Evolutionary conservation across 2,888 invertebrate species (phyloP).

Genomic region (Iselma pallidipennis): DNA sequence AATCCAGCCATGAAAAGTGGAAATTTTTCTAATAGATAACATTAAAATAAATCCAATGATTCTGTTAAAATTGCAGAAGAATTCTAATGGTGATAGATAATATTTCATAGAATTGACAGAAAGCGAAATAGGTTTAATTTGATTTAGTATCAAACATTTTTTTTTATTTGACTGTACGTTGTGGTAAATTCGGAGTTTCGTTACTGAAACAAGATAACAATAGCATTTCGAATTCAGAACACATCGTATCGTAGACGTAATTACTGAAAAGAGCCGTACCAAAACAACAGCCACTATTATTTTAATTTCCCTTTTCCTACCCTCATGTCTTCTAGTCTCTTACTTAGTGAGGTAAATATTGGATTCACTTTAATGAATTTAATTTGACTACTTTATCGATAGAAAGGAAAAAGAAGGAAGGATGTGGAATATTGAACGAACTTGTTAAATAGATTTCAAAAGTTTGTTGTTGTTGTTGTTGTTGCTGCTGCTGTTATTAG

Average conservation of each 20-base stretch:
- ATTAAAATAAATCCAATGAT: too few species aligned
- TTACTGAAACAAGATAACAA: conserved; percentile 40
- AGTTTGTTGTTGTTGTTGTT: conserved; percentile 11
- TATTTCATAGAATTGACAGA: too few species aligned
- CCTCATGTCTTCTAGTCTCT: conserved; percentile 10
- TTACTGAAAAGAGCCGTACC: conserved; percentile 32
- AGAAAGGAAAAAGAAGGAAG: neutral
- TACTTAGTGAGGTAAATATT: conserved; percentile 31
- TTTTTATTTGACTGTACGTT: neutral
- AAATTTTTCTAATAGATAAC: too few species aligned
- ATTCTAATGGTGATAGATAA: too few species aligned
- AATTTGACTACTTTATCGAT: conserved; percentile 32
- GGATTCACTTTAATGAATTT: conserved; percentile 39
- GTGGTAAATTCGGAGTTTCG: neutral
- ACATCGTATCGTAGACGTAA: conserved; percentile 41
- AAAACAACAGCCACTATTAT: neutral
- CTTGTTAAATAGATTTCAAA: conserved; percentile 19
- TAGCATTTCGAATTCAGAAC: conserved; percentile 46
- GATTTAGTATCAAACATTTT: neutral
- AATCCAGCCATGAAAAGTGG: too few species aligned
- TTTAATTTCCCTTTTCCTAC: neutral
- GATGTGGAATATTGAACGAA: neutral
- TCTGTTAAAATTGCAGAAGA: too few species aligned
- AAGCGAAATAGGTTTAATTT: too few species aligned
- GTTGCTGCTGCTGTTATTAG: neutral